phyloP scores from a whole-genome alignment of 2,113 vertebrate species.

The Poeciliopsis occidentalis region DNA sequence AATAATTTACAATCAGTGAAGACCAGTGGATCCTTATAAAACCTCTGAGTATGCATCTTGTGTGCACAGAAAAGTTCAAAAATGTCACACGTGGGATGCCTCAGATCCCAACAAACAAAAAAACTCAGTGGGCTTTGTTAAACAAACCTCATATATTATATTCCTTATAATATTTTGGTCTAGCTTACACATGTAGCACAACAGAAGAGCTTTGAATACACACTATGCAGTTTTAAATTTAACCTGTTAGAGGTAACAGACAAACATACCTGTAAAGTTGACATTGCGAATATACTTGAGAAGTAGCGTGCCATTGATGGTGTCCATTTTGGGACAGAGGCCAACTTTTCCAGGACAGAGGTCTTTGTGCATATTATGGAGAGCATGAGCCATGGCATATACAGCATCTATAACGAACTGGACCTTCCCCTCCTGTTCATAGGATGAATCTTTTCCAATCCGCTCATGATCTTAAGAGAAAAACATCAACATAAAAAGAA shows the following conservation, averaged over 20 bases:
- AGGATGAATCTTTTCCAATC: constrained; percentile 91
- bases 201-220: no score
- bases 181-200: not conserved
- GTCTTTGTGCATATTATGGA: constrained; percentile 93
- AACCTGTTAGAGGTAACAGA: not conserved
- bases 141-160: not conserved
- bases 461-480: constrained; percentile 86
- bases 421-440: constrained; percentile 96
- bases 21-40: constrained; percentile 25
- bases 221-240: no score
- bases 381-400: constrained; percentile 92
- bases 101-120: not conserved
- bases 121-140: not conserved
- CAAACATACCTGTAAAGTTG: constrained; percentile 91
- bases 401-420: constrained; percentile 95
- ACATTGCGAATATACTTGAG: constrained; percentile 93
- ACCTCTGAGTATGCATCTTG: not conserved
- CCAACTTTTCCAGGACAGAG: constrained; percentile 91
- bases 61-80: constrained; percentile 25
- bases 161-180: not conserved
- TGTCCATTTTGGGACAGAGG: constrained; percentile 90
- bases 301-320: constrained; percentile 88
- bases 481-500: not conserved
- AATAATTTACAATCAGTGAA: constrained; percentile 48
- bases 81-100: not conserved